These are phyloP conservation scores for Oxyruncus cristatus DNA, from an alignment of 2,113 vertebrate species.

Conservation along the genomic window DNA sequence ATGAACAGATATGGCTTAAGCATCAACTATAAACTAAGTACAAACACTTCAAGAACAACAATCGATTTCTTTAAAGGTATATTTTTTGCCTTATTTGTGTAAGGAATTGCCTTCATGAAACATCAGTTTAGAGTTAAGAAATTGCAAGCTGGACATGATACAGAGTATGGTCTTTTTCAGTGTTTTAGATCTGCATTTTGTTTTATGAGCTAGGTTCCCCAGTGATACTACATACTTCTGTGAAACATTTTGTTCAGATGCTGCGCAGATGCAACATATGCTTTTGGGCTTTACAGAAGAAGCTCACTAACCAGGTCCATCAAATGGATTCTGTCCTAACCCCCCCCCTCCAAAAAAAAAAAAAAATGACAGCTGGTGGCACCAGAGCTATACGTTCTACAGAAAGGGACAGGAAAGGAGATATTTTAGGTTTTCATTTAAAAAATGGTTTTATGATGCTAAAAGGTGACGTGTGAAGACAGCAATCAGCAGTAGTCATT, in stretches of 20 bases:
- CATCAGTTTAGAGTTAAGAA: background rate
- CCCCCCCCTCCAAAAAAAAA: too few relatives aligned
- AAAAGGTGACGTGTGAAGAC: background rate
- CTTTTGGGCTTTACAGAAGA: background rate
- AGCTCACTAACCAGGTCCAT: background rate
- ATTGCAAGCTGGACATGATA: background rate
- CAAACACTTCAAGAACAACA: background rate
- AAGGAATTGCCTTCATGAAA: background rate
- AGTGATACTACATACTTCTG: background rate
- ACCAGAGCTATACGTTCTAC: background rate
- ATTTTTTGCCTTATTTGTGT: background rate
- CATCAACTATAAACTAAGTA: background rate
- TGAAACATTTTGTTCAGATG: background rate
- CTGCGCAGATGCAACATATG: background rate
- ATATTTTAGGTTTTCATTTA: background rate
- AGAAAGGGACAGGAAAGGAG: background rate
- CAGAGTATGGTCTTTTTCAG: background rate
- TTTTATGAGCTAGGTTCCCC: background rate
- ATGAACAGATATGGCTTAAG: background rate
- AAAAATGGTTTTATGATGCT: background rate
- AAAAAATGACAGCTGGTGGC: background rate
- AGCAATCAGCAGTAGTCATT: background rate
- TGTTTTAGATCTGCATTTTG: background rate
- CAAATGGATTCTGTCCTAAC: background rate
- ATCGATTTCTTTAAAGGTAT: background rate